Evolutionary conservation across 2,797 vertebrate genomes (phyloP), one percentile per base, ranked within the genome.

Genomic region (Typhlichthys eigenmanni): DNA sequence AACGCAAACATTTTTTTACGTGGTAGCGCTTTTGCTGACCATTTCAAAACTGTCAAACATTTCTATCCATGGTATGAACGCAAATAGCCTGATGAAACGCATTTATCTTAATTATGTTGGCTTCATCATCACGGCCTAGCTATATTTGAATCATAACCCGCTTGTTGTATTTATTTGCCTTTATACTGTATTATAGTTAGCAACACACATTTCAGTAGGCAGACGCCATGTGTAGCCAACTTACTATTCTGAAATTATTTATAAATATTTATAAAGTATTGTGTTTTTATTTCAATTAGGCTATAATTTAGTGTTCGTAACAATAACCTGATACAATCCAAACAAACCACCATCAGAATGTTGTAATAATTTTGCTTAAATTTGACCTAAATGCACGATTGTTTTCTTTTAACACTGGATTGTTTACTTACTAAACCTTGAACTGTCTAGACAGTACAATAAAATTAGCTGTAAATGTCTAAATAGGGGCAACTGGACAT

Each of bases 361-460:
- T 46, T 64, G 65, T 73, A 84, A 19, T 45, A 19, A 62, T 2
- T 12, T 34, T 29, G 50, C 52, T 54, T 47, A 57, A 55, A 38
- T 62, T 56, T 68, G 75, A 72, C 38, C 68, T 79, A 68, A 71
- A 67, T 75, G 65, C 55, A 75, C 78, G 79, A 78, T 72, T 87
- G 85, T 87, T 85, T 86, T 81, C 82, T 86, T 93, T 92, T 93
- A 94, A 92, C 91, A 92, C 85, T 87, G 90, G 87, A 92, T 92
- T 97, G 95, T 98, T 98, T 98, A 29, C 24, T 3, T 29, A 95
- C 95, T 95, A 98, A 98, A 98, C 95, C 95, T 98, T 97, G 96
- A 98, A 97, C 96, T 93, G 96, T 98, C 97, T 98, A 99, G 96
- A 98, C 97, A 95, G 94, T 93, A 95, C 91, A 95, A 96, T 99